Evolutionary conservation across 2,888 invertebrate species (phyloP).

Genomic region (Leptogaster cylindrica): DNA sequence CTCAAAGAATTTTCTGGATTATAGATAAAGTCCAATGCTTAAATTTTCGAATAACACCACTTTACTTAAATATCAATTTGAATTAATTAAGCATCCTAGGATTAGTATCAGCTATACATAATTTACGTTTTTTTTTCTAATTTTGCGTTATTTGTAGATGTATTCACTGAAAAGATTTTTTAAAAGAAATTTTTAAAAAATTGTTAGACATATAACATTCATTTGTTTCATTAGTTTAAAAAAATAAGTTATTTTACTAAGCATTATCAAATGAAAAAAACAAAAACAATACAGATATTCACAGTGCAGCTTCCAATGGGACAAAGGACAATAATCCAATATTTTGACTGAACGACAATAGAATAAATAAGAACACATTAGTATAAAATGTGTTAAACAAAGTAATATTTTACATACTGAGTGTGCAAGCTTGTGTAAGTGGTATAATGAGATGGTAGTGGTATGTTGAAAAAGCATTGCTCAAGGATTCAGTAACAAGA

Average conservation of each 20-base stretch:
- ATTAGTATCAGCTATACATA: slow-evolving; percentile 10
- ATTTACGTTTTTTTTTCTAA: slow-evolving; percentile 11
- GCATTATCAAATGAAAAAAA: slow-evolving; percentile 8
- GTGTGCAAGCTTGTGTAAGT: too few relatives aligned
- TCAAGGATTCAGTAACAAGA: too few relatives aligned
- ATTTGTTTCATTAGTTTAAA: background rate
- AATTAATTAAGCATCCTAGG: slow-evolving; percentile 8
- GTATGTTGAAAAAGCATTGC: too few relatives aligned
- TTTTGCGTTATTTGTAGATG: slow-evolving; percentile 28
- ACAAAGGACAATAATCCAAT: background rate
- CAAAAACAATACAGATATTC: background rate
- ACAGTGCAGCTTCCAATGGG: slow-evolving; percentile 23
- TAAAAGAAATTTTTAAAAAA: background rate
- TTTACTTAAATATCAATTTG: too few relatives aligned
- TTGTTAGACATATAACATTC: background rate
- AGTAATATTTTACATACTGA: too few relatives aligned
- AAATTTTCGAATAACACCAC: too few relatives aligned
- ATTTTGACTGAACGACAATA: background rate
- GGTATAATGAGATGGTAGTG: too few relatives aligned
- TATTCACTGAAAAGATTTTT: slow-evolving; percentile 34
- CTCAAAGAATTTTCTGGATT: too few relatives aligned
- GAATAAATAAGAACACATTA: too few relatives aligned
- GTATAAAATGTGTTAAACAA: too few relatives aligned
- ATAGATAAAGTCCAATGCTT: too few relatives aligned
- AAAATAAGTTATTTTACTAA: too few relatives aligned